Evolutionary conservation across 2,113 vertebrate species (phyloP).

Genomic region (Cinclus mexicanus): DNA sequence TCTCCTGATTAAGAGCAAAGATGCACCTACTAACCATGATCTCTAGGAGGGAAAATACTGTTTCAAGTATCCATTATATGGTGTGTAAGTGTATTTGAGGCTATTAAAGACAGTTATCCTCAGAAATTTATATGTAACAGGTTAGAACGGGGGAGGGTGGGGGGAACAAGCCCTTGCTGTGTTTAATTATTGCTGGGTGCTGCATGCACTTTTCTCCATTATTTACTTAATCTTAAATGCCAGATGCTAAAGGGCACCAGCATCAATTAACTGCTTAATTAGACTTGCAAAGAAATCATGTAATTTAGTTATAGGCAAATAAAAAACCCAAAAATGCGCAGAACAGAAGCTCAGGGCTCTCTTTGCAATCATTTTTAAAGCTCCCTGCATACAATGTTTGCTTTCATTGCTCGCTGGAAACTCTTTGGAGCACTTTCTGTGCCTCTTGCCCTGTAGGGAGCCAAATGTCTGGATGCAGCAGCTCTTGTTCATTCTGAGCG

Average conservation of each 20-base stretch:
- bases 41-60: neutral
- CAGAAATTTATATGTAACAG: neutral
- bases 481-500: neutral
- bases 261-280: constrained; percentile 71
- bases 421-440: neutral
- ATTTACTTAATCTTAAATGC: constrained; percentile 69
- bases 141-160: neutral
- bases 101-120: constrained; percentile 14
- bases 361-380: constrained; percentile 21
- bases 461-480: neutral
- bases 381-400: neutral
- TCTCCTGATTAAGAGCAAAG: neutral
- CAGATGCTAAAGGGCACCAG: constrained; percentile 62
- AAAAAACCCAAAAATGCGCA: neutral
- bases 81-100: neutral
- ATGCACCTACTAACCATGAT: neutral
- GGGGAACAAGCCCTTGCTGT: neutral
- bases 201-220: constrained; percentile 6
- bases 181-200: constrained; percentile 49
- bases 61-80: neutral
- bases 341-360: constrained; percentile 16
- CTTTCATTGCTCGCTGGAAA: neutral
- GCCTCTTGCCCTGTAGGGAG: neutral
- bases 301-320: constrained; percentile 48
- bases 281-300: constrained; percentile 62